Evolutionary conservation across 2,888 invertebrate genomes (phyloP).

Genomic region (Gasteruption jaculator): DNA sequence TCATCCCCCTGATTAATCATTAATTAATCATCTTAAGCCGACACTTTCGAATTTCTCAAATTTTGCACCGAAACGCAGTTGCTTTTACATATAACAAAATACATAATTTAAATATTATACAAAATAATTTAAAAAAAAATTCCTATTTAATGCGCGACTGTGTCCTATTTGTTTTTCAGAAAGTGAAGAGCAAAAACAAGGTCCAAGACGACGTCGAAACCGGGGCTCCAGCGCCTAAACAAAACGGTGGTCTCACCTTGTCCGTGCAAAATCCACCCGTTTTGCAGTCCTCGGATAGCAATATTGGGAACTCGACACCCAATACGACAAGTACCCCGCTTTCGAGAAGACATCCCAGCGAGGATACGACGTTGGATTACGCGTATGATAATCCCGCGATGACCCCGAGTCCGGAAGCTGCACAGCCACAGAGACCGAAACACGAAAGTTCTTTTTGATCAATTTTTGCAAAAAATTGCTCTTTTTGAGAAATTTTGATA

Average conservation of each 20-base stretch:
- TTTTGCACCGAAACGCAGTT: no score
- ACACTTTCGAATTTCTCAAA: no score
- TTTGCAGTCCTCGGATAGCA: slow-evolving; percentile 20
- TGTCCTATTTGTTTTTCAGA: slow-evolving; percentile 22
- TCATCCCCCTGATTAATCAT: no score
- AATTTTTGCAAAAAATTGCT: no score
- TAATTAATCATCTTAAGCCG: no score
- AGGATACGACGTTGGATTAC: slow-evolving; percentile 72
- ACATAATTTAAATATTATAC: no score
- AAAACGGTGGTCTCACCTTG: slow-evolving; percentile 39
- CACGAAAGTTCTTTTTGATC: slow-evolving; percentile 45
- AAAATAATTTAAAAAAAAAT: not conserved
- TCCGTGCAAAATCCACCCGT: slow-evolving; percentile 42
- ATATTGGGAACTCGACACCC: slow-evolving; percentile 59
- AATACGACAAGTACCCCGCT: slow-evolving; percentile 68
- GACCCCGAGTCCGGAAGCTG: slow-evolving; percentile 58
- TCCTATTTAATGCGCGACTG: slow-evolving; percentile 1
- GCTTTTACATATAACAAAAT: no score
- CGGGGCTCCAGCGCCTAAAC: slow-evolving; percentile 24
- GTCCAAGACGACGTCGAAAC: slow-evolving; percentile 36
- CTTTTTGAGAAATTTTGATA: no score
- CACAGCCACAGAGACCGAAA: slow-evolving; percentile 35
- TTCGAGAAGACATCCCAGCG: slow-evolving; percentile 70
- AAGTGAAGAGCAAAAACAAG: slow-evolving; percentile 30
- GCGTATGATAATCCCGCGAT: slow-evolving; percentile 77